Conservation (phyloP, 1,140 invertebrate species). For the Nylanderia fulva region DNA sequence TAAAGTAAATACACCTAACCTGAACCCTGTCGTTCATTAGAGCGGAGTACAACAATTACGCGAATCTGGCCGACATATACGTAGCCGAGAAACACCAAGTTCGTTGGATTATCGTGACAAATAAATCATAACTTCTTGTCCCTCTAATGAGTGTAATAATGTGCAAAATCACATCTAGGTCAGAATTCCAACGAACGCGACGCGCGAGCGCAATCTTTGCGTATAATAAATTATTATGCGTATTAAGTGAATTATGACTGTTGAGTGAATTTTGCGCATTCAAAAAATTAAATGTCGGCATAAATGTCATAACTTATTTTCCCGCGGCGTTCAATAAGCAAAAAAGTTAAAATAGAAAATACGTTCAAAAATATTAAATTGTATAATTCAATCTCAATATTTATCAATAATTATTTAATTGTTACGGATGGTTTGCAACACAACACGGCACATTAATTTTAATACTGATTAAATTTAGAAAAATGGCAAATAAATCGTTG, state of each 20-base stretch:
- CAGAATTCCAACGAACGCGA: neutral
- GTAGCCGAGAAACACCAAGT: conserved; percentile 13
- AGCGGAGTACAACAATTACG: neutral
- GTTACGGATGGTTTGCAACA: neutral
- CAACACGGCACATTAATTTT: neutral
- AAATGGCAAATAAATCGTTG: too few species aligned
- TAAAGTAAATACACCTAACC: conserved; percentile 42
- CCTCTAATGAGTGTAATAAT: neutral
- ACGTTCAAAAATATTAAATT: neutral
- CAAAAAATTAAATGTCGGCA: neutral
- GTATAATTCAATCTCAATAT: neutral
- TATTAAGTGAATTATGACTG: neutral
- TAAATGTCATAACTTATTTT: neutral
- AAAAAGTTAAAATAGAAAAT: neutral
- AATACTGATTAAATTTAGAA: neutral
- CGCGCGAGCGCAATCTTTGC: conserved; percentile 9
- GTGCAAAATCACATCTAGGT: conserved; percentile 6
- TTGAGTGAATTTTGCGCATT: neutral
- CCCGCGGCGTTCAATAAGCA: neutral
- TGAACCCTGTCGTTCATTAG: conserved; percentile 37
- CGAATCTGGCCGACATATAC: neutral
- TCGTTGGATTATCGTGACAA: conserved; percentile 24
- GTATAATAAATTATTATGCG: neutral
- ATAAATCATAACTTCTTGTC: conserved; percentile 41
- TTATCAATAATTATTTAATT: conserved; percentile 34